Evolutionary conservation across 2,888 invertebrate species (phyloP), one percentile per base, ranked within the genome.

Genomic region (Suillia variegata): DNA sequence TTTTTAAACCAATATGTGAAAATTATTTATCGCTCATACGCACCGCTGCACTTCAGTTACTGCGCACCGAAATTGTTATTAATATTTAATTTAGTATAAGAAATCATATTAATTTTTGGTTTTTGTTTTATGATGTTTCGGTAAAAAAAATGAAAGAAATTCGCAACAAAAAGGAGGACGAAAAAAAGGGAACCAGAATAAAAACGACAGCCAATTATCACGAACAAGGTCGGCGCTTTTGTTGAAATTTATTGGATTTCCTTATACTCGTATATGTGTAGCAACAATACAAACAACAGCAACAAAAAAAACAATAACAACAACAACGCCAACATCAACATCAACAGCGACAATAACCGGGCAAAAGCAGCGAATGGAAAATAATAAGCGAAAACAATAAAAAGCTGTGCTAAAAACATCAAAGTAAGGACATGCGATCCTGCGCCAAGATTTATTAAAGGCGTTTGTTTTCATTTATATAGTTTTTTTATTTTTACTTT

Each of bases 221-320:
- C 64, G 62, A 63, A 63, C 63, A 69, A 12, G 70, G 71, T 61
- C 58, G 54, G 57, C 31, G 18, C 45, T 59, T 71, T 69, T 68
- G 67, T 70, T 67, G 62, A 68, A 69, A 67, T 69, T 73, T 71
- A 72, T 72, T 70, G 63, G 71, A 68, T 68, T 70, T 62, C 60
- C 61, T 68, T 50, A 57, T 33, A 57, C 54, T 54, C 49, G 61
- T 56, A 33, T 53, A 61, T 56, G 22, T 64, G 69, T 67, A 75
- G 71, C 67, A 67, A 60, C 58, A 59, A 56, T 63, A 63, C 66
- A 67, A 62, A 67, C 63, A 65, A 63, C 63, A 61, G 59, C 58
- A 61, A 62, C 51, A 56, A 63, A 61, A 62, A 58, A 64, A 61
- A 56, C 55, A 57, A n/a, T n/a, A n/a, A 58, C 52, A 55, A 60